phyloP scores from a whole-genome alignment of 2,888 invertebrate species.

The Deilephila porcellus region DNA sequence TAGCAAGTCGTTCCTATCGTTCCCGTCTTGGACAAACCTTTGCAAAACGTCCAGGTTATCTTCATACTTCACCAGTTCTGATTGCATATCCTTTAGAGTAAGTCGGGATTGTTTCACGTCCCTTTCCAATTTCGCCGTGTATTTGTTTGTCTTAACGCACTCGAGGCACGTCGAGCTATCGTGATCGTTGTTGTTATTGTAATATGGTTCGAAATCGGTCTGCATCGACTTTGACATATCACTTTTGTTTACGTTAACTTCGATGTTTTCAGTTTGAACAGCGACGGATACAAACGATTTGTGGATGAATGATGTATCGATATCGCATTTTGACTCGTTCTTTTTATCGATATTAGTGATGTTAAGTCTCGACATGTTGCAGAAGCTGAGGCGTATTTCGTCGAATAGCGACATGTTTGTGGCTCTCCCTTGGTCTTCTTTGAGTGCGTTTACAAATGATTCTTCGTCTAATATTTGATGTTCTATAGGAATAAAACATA shows the following conservation, averaged over 20 bases:
- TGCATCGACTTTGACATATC: conserved; percentile 34
- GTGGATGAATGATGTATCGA: conserved; percentile 39
- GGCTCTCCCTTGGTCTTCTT: conserved; percentile 68
- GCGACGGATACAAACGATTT: conserved; percentile 44
- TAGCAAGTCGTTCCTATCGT: conserved; percentile 56
- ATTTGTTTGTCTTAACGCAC: conserved; percentile 55
- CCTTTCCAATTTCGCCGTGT: conserved; percentile 58
- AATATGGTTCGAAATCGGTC: conserved; percentile 42
- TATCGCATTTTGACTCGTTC: conserved; percentile 37
- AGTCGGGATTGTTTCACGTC: conserved; percentile 52
- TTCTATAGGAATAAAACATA: conserved; percentile 53
- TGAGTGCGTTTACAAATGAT: conserved; percentile 66
- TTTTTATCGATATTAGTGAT: conserved; percentile 51
- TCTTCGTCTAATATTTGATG: conserved; percentile 73
- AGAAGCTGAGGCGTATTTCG: conserved; percentile 74
- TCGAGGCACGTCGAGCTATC: conserved; percentile 56
- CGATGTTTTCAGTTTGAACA: conserved; percentile 51
- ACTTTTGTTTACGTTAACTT: conserved; percentile 3
- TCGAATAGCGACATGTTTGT: conserved; percentile 77
- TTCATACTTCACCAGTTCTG: conserved; percentile 62
- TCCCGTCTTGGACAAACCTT: conserved; percentile 56
- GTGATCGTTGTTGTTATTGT: conserved; percentile 55
- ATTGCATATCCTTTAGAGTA: conserved; percentile 55
- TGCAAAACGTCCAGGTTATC: conserved; percentile 61
- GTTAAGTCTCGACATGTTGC: conserved; percentile 60